These are phyloP conservation scores for Eudyptes chrysolophus DNA, from an alignment of 2,113 vertebrate genomes.

Conservation along the genomic window DNA sequence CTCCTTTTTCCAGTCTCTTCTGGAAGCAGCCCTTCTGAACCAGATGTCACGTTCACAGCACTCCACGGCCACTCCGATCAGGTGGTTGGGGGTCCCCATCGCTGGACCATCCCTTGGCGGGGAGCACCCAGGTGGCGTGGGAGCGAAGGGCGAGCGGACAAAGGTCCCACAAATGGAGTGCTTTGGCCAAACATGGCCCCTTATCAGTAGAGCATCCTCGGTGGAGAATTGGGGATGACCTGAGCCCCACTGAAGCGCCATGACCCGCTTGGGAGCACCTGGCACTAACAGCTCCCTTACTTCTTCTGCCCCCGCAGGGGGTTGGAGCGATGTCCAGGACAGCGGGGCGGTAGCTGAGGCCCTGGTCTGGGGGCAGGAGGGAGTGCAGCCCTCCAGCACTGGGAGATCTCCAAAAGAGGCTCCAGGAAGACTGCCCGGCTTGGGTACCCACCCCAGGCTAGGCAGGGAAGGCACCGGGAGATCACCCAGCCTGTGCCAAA, in stretches of 20 bases:
- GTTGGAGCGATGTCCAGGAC: background rate
- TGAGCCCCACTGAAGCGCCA: background rate
- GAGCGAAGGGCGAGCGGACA: accelerated
- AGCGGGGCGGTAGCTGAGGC: accelerated
- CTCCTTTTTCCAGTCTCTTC: constrained; percentile 1
- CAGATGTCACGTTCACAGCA: background rate
- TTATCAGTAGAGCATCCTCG: background rate
- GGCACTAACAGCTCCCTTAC: background rate
- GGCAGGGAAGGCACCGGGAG: background rate
- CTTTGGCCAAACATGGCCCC: background rate
- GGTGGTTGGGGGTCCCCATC: background rate
- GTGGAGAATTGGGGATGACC: background rate
- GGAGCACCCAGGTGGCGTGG: accelerated
- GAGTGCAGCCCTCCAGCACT: accelerated
- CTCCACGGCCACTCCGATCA: accelerated
- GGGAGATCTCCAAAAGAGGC: background rate
- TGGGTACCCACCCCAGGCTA: no score
- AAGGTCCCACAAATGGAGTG: background rate
- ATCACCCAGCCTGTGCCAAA: background rate
- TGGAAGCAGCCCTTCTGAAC: background rate
- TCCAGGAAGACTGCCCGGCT: background rate
- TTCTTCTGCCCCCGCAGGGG: accelerated
- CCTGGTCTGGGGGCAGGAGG: background rate
- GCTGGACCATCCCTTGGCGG: accelerated
- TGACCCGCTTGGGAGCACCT: background rate